A percentile compares a stretch with the other conserved stretches of the same genome.
phyloP scores from a whole-genome alignment of 2,888 invertebrate species.

The Diadegma fenestrale region DNA sequence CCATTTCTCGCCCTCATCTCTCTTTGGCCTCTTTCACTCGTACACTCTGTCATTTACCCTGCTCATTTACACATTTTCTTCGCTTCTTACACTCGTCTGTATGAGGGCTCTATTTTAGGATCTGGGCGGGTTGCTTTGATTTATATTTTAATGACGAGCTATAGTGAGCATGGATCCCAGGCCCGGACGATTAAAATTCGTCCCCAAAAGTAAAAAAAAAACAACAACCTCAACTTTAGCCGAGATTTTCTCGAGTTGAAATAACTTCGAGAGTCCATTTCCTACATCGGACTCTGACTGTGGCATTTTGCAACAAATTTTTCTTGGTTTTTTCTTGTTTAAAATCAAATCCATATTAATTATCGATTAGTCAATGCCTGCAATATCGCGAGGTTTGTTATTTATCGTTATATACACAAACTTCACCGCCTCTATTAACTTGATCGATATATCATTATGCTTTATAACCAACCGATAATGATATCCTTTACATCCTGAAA shows the following conservation, averaged over 20 bases:
- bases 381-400: neutral
- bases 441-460: conserved; percentile 5
- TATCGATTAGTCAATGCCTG: neutral
- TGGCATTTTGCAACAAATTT: neutral
- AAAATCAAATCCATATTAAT: neutral
- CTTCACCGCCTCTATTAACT: neutral
- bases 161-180: neutral
- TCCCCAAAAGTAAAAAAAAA: neutral
- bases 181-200: conserved; percentile 35
- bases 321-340: neutral
- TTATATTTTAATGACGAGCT: conserved; percentile 55
- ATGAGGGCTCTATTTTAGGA: conserved; percentile 51
- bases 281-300: neutral
- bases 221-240: neutral
- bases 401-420: neutral
- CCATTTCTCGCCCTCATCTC: conserved; percentile 17
- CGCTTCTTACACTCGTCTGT: conserved; percentile 14
- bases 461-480: conserved; percentile 4
- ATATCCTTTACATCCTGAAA: conserved; percentile 10
- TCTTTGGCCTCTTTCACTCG: neutral
- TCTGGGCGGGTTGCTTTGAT: conserved; percentile 49
- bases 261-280: neutral
- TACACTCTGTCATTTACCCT: neutral
- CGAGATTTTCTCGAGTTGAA: neutral
- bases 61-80: conserved; percentile 24